Conservation (phyloP, 1,140 invertebrate species). For the Bombus picipes region DNA sequence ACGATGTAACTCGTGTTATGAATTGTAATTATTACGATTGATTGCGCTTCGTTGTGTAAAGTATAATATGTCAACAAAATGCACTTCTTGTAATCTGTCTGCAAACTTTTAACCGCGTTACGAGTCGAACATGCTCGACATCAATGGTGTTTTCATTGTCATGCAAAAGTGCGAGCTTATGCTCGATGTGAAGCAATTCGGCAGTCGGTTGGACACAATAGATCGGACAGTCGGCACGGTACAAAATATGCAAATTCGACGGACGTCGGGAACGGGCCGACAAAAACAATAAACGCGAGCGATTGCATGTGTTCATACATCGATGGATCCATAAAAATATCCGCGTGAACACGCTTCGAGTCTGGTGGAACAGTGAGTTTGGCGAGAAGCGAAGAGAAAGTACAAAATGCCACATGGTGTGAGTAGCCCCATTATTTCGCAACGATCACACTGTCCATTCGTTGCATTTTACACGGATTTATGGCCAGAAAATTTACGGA, state of each 20-base stretch:
- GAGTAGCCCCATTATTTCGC: constrained; percentile 68
- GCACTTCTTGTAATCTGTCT: constrained; percentile 23
- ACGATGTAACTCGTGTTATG: neutral
- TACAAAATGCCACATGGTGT: constrained; percentile 47
- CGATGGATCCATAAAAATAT: constrained; percentile 79
- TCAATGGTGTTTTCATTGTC: constrained; percentile 72
- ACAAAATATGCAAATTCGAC: constrained; percentile 77
- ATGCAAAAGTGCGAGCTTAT: constrained; percentile 79
- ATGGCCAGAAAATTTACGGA: constrained; percentile 54
- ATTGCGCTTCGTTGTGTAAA: neutral
- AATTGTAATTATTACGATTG: neutral
- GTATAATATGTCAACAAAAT: neutral
- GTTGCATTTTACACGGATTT: constrained; percentile 59
- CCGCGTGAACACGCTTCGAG: constrained; percentile 60
- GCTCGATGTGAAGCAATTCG: constrained; percentile 76
- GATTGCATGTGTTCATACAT: constrained; percentile 79
- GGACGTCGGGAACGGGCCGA: constrained; percentile 66
- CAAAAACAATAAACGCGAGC: constrained; percentile 80
- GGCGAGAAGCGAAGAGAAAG: constrained; percentile 27
- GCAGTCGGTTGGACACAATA: constrained; percentile 77
- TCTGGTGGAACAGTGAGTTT: constrained; percentile 27
- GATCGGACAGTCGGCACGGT: constrained; percentile 65
- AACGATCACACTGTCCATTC: constrained; percentile 58
- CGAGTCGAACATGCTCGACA: constrained; percentile 61
- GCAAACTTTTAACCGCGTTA: constrained; percentile 41